Conservation (phyloP, 30 jellyfish, hydroid and myxozoan genomes). For the Chrysaora quinquecirrha region DNA sequence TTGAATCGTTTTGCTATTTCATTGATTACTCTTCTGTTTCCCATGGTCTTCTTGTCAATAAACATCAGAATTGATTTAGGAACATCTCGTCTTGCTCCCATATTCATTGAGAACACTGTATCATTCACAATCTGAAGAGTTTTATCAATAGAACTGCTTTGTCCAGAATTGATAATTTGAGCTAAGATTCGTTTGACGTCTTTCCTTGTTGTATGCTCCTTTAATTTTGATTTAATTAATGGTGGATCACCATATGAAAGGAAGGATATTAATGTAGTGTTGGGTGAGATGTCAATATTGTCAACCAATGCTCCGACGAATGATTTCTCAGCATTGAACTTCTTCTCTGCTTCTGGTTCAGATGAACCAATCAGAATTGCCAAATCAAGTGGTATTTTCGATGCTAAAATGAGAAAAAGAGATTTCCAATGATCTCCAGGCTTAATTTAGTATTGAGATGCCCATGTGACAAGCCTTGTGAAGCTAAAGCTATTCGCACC, state of each 20-base stretch:
- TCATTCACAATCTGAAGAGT: slow-evolving; percentile 77
- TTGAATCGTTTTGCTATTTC: slow-evolving; percentile 65
- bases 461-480: too few relatives aligned
- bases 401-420: not conserved
- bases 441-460: too few relatives aligned
- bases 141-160: slow-evolving; percentile 52
- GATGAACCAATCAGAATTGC: slow-evolving; percentile 69
- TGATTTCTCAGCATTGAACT: slow-evolving; percentile 55
- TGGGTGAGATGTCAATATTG: slow-evolving; percentile 31
- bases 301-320: slow-evolving; percentile 23
- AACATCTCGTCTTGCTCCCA: slow-evolving; percentile 82
- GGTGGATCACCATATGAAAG: slow-evolving; percentile 67
- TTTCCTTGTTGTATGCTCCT: slow-evolving; percentile 25
- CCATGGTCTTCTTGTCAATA: slow-evolving; percentile 66
- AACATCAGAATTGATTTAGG: slow-evolving; percentile 78
- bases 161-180: slow-evolving; percentile 11
- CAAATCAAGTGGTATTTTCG: slow-evolving; percentile 26
- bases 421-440: not conserved
- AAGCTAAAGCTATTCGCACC: too few relatives aligned
- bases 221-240: slow-evolving; percentile 23
- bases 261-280: slow-evolving; percentile 41
- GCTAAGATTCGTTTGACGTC: slow-evolving; percentile 3
- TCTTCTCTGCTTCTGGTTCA: slow-evolving; percentile 28
- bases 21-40: slow-evolving; percentile 49
- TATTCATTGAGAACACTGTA: slow-evolving; percentile 53